These are phyloP conservation scores for Bubalus kerabau DNA, from an alignment of 2,113 vertebrate species.

Conservation along the genomic window DNA sequence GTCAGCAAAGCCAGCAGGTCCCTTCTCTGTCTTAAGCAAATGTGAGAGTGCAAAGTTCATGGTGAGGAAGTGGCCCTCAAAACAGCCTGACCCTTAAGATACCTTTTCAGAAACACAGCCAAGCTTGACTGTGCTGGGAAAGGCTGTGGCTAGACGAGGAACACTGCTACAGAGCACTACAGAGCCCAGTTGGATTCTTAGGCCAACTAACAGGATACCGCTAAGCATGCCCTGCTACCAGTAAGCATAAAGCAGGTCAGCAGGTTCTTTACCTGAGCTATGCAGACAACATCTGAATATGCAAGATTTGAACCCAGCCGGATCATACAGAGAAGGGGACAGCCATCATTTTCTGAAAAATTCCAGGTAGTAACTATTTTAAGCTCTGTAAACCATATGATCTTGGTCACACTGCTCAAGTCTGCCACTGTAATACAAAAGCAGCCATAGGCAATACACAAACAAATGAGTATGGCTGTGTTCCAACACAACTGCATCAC, in stretches of 20 bases:
- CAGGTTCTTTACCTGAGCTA: not conserved
- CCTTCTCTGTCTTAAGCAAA: not conserved
- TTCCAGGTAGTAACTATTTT: not conserved
- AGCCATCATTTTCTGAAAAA: not conserved
- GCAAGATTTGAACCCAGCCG: not conserved
- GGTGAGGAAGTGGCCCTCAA: not conserved
- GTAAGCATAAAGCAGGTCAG: not conserved
- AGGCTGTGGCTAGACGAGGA: not conserved
- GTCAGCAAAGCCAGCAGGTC: constrained; percentile 33
- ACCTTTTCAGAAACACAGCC: not conserved
- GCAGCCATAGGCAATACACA: not conserved
- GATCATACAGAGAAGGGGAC: not conserved
- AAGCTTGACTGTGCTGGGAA: not conserved
- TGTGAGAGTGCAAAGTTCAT: not conserved
- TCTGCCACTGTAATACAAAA: not conserved
- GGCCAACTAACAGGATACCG: not conserved
- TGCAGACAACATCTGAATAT: not conserved
- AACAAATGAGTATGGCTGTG: not conserved
- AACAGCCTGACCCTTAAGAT: not conserved
- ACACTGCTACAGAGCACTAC: not conserved
- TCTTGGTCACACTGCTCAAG: not conserved
- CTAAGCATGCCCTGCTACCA: not conserved
- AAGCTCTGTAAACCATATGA: not conserved
- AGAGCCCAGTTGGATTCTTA: not conserved
- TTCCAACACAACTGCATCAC: not conserved